Evolutionary conservation across 2,888 invertebrate genomes (phyloP).

Genomic region (Drosophila niveifrons): DNA sequence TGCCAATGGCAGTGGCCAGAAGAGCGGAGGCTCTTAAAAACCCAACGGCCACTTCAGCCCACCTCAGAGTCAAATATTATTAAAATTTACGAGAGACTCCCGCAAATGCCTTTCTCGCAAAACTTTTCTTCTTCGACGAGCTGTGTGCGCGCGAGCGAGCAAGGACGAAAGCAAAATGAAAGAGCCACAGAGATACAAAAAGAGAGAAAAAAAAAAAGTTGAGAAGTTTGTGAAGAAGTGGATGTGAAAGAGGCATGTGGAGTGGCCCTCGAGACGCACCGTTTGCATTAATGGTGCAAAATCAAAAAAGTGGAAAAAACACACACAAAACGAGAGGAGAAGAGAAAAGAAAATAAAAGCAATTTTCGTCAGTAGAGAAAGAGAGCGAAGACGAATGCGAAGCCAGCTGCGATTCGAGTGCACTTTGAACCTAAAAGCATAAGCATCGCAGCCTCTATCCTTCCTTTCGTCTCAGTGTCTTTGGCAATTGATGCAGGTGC

Average conservation of each 20-base stretch:
- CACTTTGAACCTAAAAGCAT: conserved; percentile 59
- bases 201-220: neutral
- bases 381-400: conserved; percentile 10
- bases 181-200: neutral
- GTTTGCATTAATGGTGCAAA: conserved; percentile 72
- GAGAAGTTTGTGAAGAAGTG: neutral
- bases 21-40: conserved; percentile 16
- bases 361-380: conserved; percentile 33
- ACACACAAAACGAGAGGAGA: too few species aligned
- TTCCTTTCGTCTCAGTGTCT: neutral
- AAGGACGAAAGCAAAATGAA: conserved; percentile 12
- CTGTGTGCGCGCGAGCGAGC: neutral
- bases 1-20: neutral
- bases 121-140: conserved; percentile 30
- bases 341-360: conserved; percentile 40
- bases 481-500: conserved; percentile 43
- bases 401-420: conserved; percentile 52
- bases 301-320: conserved; percentile 32
- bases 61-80: conserved; percentile 66
- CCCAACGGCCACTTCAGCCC: conserved; percentile 46
- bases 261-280: conserved; percentile 67
- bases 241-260: neutral
- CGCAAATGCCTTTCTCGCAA: conserved; percentile 57
- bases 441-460: conserved; percentile 29
- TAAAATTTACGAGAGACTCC: conserved; percentile 67